phyloP scores from a whole-genome alignment of 2,888 invertebrate genomes.

The Linnaemya tessellans region DNA sequence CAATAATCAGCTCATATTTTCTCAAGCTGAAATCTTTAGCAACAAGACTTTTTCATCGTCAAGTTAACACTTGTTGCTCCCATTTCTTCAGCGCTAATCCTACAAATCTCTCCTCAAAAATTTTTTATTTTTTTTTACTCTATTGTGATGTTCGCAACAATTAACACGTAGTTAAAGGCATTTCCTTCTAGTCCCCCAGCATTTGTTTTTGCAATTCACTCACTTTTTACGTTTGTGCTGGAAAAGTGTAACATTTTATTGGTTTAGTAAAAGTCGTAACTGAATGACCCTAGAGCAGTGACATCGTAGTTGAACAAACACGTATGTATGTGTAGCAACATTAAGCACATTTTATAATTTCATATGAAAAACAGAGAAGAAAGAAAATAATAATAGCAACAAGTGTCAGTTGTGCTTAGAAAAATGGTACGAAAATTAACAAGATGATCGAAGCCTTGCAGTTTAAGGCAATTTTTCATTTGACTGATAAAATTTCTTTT shows the following conservation, averaged over 20 bases:
- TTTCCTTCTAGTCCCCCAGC: neutral
- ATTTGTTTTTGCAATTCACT: slow-evolving; percentile 18
- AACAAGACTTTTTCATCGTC: neutral
- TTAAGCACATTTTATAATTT: neutral
- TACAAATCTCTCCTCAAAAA: neutral
- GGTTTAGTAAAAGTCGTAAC: slow-evolving; percentile 26
- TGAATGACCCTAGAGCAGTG: slow-evolving; percentile 30
- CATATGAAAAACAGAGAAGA: neutral
- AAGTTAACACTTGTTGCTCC: neutral
- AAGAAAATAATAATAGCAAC: too few relatives aligned
- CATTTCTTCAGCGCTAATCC: neutral
- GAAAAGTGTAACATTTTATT: slow-evolving; percentile 1
- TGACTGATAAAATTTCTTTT: neutral
- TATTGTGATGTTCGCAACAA: neutral
- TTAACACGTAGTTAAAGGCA: slow-evolving; percentile 31
- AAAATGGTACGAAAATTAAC: neutral
- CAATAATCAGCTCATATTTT: neutral
- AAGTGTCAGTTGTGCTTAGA: neutral
- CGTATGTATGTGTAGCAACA: neutral
- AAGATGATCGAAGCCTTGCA: slow-evolving; percentile 46
- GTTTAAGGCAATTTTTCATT: slow-evolving; percentile 46
- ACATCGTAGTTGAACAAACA: neutral
- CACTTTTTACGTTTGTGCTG: neutral
- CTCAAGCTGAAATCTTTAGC: too few relatives aligned
- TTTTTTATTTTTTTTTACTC: neutral